phyloP scores from a whole-genome alignment of 2,888 invertebrate genomes.

The Spodoptera exigua region DNA sequence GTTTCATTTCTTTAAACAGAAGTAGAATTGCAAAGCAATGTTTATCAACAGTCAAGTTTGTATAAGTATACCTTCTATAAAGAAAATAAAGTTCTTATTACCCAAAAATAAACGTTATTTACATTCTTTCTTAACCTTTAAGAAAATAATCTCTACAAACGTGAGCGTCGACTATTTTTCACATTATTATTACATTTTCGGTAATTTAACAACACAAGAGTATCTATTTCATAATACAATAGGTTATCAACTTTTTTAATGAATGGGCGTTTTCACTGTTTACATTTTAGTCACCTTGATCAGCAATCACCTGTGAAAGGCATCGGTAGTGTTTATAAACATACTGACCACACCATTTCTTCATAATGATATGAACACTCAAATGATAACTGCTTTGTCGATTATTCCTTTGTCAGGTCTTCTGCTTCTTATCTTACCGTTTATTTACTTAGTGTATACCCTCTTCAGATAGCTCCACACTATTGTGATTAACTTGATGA shows the following conservation, averaged over 20 bases:
- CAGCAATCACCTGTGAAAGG: constrained; percentile 62
- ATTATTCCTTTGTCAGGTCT: constrained; percentile 42
- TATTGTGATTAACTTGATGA: constrained; percentile 5
- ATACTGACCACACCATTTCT: constrained; percentile 56
- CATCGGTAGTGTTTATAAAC: constrained; percentile 62
- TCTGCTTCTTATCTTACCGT: constrained; percentile 18
- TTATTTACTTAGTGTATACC: constrained; percentile 21
- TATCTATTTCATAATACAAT: constrained; percentile 35
- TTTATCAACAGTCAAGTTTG: too few relatives aligned
- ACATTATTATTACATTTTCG: too few relatives aligned
- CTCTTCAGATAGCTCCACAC: constrained; percentile 25
- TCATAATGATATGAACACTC: constrained; percentile 44
- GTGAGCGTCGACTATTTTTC: too few relatives aligned
- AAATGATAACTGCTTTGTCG: constrained; percentile 36
- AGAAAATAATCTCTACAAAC: too few relatives aligned
- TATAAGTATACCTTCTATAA: too few relatives aligned
- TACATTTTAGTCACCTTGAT: constrained; percentile 69
- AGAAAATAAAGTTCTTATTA: too few relatives aligned
- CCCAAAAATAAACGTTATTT: too few relatives aligned
- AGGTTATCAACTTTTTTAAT: constrained; percentile 60
- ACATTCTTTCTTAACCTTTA: too few relatives aligned
- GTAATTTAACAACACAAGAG: constrained; percentile 1
- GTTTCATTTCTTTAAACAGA: too few relatives aligned
- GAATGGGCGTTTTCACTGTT: constrained; percentile 63
- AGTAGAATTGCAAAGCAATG: too few relatives aligned